Base-by-base conservation (phyloP, 2,797 vertebrate genomes). In the Parauchenoglanis punctatus region DNA sequence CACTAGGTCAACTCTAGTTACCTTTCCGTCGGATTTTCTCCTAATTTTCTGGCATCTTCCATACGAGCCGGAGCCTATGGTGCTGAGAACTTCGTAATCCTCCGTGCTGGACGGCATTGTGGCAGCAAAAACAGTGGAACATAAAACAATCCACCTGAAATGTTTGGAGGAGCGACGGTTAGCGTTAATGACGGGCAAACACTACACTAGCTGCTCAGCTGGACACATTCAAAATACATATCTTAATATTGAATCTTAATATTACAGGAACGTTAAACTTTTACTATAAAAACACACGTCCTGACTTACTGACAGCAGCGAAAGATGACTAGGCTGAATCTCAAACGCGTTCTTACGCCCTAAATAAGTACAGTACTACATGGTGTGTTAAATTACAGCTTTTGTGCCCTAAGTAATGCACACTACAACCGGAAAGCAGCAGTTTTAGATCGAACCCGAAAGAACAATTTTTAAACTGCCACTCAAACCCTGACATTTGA, bases 11-110 rank as follows among this genome's bases (percentile, higher is more conserved):
- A 1, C 20, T 49, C 7, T 81, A 73, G 8, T 94, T 88, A 99
- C 98, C 96, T 97, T 99, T 86, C 96, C 96, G 52, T 99, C 98
- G 1, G 94, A 94, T 88, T 94, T 98, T 78, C 98, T 94, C 81
- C 94, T 95, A 90, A 99, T 96, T 94, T 99, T 99, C 92, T 98
- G 97, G 89, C 98, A 99, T 90, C 92, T 96, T 67, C 98, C 98
- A 17, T 98, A 99, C 0, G 98, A 99, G 0, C 98, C 98, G 0
- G 96, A 92, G 0, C 97, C 98, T 54, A 99, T 99, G 0, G 97
- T 97, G 84, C 94, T 90, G 91, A 99, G 86, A 85, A 99, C 96
- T 49, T 99, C 97, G 56, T 99, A 99, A 86, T 99, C 98, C 31
- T 97, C 97, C 0, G 96, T 94, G 18, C 96, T 95, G 46, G 97